Conservation (phyloP, 1,140 invertebrate species). For the Portunus trituberculatus region DNA sequence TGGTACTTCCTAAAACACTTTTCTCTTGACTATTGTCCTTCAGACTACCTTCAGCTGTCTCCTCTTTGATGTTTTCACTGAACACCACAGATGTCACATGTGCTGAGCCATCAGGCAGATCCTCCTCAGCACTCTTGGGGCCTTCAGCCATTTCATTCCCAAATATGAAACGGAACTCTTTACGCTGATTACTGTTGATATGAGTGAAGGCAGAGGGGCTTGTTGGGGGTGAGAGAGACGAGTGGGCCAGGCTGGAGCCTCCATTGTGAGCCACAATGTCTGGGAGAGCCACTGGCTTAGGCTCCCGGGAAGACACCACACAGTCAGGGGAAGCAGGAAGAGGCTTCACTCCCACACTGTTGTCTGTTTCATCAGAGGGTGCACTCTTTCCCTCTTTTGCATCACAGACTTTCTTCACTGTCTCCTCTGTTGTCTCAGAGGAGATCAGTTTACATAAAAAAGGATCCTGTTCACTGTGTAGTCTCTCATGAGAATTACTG, state of each 20-base stretch:
- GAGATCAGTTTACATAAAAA: slow-evolving; percentile 75
- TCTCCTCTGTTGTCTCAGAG: slow-evolving; percentile 68
- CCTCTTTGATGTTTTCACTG: slow-evolving; percentile 64
- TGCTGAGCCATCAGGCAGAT: neutral
- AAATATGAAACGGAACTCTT: slow-evolving; percentile 68
- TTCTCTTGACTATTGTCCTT: neutral
- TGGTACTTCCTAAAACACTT: neutral
- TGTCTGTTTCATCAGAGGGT: neutral
- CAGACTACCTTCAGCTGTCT: neutral
- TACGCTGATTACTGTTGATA: slow-evolving; percentile 55
- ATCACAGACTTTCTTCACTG: neutral
- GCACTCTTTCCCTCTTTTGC: neutral
- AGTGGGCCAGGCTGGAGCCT: slow-evolving; percentile 42
- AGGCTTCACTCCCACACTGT: slow-evolving; percentile 31
- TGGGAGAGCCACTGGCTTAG: slow-evolving; percentile 65
- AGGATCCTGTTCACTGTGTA: slow-evolving; percentile 63
- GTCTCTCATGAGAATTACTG: no score
- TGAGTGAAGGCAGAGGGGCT: slow-evolving; percentile 41
- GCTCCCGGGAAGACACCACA: slow-evolving; percentile 73
- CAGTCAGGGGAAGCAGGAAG: slow-evolving; percentile 70
- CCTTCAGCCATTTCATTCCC: slow-evolving; percentile 5
- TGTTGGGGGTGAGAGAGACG: slow-evolving; percentile 52
- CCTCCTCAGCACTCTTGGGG: neutral
- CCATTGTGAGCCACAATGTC: slow-evolving; percentile 73
- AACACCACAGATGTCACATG: slow-evolving; percentile 49